phyloP scores from a whole-genome alignment of 2,113 vertebrate genomes.

The Chamaetylas fuelleborni region DNA sequence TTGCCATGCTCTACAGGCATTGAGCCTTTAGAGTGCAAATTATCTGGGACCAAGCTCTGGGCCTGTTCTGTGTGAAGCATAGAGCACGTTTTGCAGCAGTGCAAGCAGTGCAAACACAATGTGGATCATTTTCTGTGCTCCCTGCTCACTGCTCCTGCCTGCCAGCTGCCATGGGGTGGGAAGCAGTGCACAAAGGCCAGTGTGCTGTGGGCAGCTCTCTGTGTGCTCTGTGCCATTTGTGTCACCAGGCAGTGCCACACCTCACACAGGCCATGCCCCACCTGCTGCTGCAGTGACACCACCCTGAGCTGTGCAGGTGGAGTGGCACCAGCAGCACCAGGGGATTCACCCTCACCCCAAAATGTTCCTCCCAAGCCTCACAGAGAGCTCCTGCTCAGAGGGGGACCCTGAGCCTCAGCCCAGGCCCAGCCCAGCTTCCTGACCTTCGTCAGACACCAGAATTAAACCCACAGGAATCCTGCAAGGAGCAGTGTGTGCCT shows the following conservation, averaged over 20 bases:
- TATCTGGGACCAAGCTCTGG: background rate
- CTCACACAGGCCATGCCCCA: background rate
- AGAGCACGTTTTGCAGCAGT: background rate
- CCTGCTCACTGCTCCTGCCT: background rate
- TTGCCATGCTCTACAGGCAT: background rate
- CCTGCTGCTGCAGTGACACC: background rate
- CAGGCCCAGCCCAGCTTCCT: background rate
- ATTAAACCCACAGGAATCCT: background rate
- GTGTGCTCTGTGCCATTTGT: background rate
- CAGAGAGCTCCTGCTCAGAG: background rate
- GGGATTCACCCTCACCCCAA: background rate
- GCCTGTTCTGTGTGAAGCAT: background rate
- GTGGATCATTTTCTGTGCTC: background rate
- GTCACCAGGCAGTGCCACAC: background rate
- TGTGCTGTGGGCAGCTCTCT: accelerated
- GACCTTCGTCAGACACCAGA: background rate
- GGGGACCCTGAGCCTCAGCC: background rate
- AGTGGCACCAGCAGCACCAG: background rate
- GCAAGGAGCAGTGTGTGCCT: background rate
- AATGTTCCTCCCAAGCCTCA: background rate
- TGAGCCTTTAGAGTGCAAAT: background rate
- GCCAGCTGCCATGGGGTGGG: background rate
- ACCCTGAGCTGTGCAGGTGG: background rate
- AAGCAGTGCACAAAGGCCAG: background rate
- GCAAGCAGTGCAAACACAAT: background rate